Evolutionary conservation across 2,888 invertebrate genomes (phyloP), one percentile per base, ranked within the genome.

Genomic region (Chrysolina oricalcia): DNA sequence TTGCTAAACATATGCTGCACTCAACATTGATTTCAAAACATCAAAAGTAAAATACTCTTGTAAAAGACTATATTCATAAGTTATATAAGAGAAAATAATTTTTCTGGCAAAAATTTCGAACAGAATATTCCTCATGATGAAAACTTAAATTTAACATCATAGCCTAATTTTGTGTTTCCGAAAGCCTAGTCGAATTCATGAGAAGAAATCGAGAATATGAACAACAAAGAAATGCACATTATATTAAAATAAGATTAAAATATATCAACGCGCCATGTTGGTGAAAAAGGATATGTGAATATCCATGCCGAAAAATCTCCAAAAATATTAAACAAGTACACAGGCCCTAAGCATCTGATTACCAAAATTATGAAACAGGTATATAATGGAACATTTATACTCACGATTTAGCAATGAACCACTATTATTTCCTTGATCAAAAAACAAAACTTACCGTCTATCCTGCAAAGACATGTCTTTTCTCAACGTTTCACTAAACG

Each of bases 381-480:
- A 23, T 62, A 23, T 75, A 68, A 65, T 46, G 63, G 63, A 73
- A 75, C 59, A 67, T 72, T 79, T 75, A 43, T 75, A 76, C 75
- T 75, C 70, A 78, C 74, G 70, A 76, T 78, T 78, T 62, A 68
- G 41, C 46, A 72, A 78, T 74, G 74, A 78, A 79, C 78, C 77
- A 19, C 50, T 15, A 17, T 46, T 74, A 78, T 70, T 78, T 80
- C 70, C 56, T 56, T 73, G 59, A 35, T 66, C 21, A 76, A 89
- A 90, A 87, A 86, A 85, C 82, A 84, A 84, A 88, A 92, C 93
- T 94, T 93, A 94, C 95, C 94, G 93, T 92, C 93, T 92, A 91
- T 95, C 94, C 90, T 91, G 92, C 92, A 93, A 90, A 79, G 95
- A 95, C 95, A 95, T 95, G 93, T 93, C 94, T 92, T 73, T 92